phyloP scores from a whole-genome alignment of 2,888 invertebrate genomes.

The Polyommatus iphigenia region DNA sequence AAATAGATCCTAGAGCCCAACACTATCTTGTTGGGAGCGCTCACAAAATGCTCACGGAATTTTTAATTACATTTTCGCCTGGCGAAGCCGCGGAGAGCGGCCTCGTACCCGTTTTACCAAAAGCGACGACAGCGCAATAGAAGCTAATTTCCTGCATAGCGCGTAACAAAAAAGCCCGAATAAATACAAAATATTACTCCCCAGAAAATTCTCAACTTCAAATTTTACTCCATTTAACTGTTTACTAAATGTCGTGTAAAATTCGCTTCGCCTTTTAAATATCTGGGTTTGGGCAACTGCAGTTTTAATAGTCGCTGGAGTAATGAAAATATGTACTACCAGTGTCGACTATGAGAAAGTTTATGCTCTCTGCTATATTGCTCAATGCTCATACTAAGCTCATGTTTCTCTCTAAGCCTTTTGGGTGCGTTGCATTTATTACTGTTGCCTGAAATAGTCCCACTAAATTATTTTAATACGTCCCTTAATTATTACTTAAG shows the following conservation, averaged over 20 bases:
- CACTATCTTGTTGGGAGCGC: conserved; percentile 78
- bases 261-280: conserved; percentile 21
- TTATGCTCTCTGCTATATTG: neutral
- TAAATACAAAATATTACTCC: conserved; percentile 63
- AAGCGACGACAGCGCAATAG: conserved; percentile 80
- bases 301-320: conserved; percentile 1
- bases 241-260: conserved; percentile 21
- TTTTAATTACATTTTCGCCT: conserved; percentile 80
- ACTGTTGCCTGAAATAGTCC: neutral
- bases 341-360: neutral
- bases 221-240: conserved; percentile 26
- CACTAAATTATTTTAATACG: neutral
- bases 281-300: neutral
- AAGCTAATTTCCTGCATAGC: conserved; percentile 80
- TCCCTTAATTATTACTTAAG: neutral
- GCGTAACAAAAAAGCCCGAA: conserved; percentile 67
- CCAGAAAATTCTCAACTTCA: conserved; percentile 36
- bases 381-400: conserved; percentile 1
- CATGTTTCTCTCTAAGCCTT: neutral
- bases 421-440: neutral
- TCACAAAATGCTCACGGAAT: conserved; percentile 78
- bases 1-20: conserved; percentile 72
- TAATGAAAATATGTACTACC: conserved; percentile 15
- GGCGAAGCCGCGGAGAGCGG: conserved; percentile 69
- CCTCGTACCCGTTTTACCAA: conserved; percentile 76